phyloP scores from a whole-genome alignment of 2,888 invertebrate species.

The Drosophila villosipedis region DNA sequence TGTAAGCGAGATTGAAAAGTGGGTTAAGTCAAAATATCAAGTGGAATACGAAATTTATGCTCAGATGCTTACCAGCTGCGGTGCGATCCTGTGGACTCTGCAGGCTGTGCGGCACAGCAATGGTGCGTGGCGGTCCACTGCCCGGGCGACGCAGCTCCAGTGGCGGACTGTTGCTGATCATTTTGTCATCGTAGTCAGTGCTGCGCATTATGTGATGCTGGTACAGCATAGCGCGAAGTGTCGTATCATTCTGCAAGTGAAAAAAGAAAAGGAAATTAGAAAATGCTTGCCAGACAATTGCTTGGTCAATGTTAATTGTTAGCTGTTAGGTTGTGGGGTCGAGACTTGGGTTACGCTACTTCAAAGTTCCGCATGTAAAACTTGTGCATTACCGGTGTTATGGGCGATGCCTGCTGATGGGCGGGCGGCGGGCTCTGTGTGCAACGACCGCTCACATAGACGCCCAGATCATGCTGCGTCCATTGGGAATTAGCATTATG shows the following conservation, averaged over 20 bases:
- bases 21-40: background rate
- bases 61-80: conserved; percentile 86
- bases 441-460: conserved; percentile 84
- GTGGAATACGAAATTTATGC: background rate
- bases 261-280: conserved; percentile 6
- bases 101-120: conserved; percentile 89
- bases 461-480: conserved; percentile 88
- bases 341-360: conserved; percentile 72
- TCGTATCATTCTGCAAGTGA: conserved; percentile 86
- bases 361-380: conserved; percentile 75
- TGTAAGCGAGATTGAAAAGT: conserved; percentile 53
- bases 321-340: conserved; percentile 1
- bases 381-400: conserved; percentile 88
- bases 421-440: conserved; percentile 93
- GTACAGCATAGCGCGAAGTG: conserved; percentile 84
- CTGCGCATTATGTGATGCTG: conserved; percentile 85
- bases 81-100: conserved; percentile 90
- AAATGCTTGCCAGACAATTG: background rate
- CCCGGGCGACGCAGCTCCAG: conserved; percentile 89
- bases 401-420: conserved; percentile 92
- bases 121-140: conserved; percentile 87
- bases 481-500: conserved; percentile 46
- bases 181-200: conserved; percentile 83
- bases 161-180: conserved; percentile 90
- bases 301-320: background rate